phyloP scores from a whole-genome alignment of 2,113 vertebrate genomes.

The Ploceus nigricollis region DNA sequence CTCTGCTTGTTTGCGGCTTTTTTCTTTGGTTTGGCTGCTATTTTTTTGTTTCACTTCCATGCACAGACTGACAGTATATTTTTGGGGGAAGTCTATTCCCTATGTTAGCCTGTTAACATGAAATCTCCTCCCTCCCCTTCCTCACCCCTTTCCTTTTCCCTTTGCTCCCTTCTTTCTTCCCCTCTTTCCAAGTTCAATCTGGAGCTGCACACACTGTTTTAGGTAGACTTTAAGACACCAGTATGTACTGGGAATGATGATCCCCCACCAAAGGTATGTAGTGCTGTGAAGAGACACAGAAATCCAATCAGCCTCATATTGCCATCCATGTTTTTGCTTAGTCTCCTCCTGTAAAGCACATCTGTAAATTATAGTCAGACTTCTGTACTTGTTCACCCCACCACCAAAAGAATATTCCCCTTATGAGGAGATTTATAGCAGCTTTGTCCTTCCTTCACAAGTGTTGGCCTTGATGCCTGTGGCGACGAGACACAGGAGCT shows the following conservation, averaged over 20 bases:
- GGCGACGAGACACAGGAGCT: not conserved
- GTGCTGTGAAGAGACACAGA: not conserved
- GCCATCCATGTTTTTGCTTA: not conserved
- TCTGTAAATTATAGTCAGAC: not conserved
- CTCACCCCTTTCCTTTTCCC: not conserved
- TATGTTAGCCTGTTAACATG: not conserved
- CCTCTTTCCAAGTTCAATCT: not conserved
- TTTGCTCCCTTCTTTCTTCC: not conserved
- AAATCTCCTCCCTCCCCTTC: not conserved
- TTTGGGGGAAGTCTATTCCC: not conserved
- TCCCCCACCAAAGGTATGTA: not conserved
- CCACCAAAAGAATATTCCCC: not conserved
- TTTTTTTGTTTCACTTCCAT: conserved; percentile 29
- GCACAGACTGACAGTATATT: not conserved
- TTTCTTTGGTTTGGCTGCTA: conserved; percentile 7
- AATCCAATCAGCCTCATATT: not conserved
- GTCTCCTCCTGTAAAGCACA: not conserved
- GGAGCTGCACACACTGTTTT: not conserved
- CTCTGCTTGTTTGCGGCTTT: conserved; percentile 65
- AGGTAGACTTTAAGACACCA: not conserved
- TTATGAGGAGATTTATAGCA: not conserved
- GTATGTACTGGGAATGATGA: not conserved
- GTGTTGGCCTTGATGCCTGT: not conserved
- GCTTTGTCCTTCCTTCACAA: not conserved
- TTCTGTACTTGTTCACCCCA: not conserved